Evolutionary conservation across 1,140 invertebrate genomes (phyloP).

Genomic region (Papilio xuthus): DNA sequence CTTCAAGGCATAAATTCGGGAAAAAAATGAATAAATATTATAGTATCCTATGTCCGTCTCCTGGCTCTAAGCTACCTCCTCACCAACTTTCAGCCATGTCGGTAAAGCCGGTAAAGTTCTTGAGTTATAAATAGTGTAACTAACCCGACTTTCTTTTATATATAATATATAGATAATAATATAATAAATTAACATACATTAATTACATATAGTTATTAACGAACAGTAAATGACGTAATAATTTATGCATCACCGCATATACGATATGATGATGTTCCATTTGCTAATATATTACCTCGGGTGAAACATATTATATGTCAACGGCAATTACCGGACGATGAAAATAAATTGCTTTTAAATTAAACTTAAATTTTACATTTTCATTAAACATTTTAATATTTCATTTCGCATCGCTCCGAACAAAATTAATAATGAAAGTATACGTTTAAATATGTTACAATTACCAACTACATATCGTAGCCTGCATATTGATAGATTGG

Average conservation of each 20-base stretch:
- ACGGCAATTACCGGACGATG: slow-evolving; percentile 18
- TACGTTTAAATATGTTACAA: background rate
- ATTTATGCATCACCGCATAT: slow-evolving; percentile 5
- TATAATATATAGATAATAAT: no score
- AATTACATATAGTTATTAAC: slow-evolving; percentile 5
- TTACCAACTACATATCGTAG: background rate
- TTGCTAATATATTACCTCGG: slow-evolving; percentile 10
- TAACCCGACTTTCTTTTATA: no score
- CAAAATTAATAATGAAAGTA: background rate
- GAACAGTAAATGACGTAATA: slow-evolving; percentile 3
- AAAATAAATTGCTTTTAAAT: slow-evolving; percentile 22
- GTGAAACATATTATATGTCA: slow-evolving; percentile 9
- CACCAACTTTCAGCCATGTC: no score
- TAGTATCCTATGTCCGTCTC: no score
- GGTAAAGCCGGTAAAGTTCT: no score
- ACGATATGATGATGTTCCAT: background rate
- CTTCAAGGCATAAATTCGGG: no score
- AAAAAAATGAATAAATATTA: no score
- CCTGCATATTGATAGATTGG: background rate
- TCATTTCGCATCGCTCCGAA: background rate
- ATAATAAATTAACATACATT: background rate
- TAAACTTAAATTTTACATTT: slow-evolving; percentile 17
- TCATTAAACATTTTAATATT: slow-evolving; percentile 13
- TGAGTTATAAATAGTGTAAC: no score
- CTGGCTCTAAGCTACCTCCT: no score